A percentile compares a stretch with the other conserved stretches of the same genome.
phyloP scores from a whole-genome alignment of 2,797 vertebrate genomes.

The Sebastes umbrosus region DNA sequence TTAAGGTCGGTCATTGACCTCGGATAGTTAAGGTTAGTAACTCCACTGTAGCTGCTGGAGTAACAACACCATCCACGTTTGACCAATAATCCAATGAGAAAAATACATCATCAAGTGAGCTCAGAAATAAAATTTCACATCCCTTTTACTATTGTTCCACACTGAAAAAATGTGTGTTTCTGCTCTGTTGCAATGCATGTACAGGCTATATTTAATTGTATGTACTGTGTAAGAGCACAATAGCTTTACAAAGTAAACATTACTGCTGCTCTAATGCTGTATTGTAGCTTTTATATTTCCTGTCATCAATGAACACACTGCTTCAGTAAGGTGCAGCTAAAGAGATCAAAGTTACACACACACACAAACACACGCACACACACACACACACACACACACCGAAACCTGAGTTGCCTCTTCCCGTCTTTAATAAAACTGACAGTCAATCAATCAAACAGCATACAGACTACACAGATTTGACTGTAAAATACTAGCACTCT shows the following conservation, averaged over 20 bases:
- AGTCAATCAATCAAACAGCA: not conserved
- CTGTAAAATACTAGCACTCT: fast-evolving
- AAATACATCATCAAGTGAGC: not conserved
- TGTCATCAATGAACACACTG: not conserved
- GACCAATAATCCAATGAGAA: not conserved
- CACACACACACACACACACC: not conserved
- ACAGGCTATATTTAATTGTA: not conserved
- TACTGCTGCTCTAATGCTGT: not conserved
- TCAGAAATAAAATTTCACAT: not conserved
- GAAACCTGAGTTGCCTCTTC: not conserved
- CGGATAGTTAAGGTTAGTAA: not conserved
- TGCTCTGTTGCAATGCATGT: not conserved
- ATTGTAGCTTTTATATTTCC: not conserved
- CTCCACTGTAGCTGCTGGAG: not conserved
- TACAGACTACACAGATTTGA: not conserved
- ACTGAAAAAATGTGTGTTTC: not conserved
- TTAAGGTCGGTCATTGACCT: too few species aligned
- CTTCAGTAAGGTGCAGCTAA: not conserved
- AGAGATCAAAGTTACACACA: not conserved
- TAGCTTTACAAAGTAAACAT: not conserved
- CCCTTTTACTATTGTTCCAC: not conserved
- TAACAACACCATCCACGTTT: not conserved
- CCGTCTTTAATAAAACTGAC: not conserved
- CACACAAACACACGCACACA: not conserved
- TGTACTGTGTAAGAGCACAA: not conserved